Percentiles rank a stretch among this genome's conserved stretches.
phyloP scores from a whole-genome alignment of 2,797 vertebrate species.

The Alca torda region DNA sequence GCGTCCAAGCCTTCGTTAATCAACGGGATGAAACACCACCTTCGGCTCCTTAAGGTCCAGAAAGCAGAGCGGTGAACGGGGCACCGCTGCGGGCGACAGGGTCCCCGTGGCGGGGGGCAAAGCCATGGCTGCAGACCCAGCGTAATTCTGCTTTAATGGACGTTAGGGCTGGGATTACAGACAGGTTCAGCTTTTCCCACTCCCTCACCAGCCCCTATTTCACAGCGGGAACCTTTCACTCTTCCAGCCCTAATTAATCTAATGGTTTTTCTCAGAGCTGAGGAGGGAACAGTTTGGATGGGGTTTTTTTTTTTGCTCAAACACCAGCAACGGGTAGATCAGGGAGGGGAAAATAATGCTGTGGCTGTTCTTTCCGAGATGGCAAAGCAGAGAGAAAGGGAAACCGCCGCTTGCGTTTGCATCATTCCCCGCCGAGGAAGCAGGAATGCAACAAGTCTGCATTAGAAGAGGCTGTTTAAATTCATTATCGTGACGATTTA shows the following conservation, averaged over 20 bases:
- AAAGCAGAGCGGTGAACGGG: not conserved
- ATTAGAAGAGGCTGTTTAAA: not conserved
- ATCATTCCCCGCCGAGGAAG: not conserved
- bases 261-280: not conserved
- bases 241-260: constrained; percentile 35
- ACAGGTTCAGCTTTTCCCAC: not conserved
- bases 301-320: not conserved
- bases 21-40: not conserved
- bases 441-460: not conserved
- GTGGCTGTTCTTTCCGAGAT: not conserved
- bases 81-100: not conserved
- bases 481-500: constrained; percentile 6
- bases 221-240: constrained; percentile 12
- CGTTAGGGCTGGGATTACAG: not conserved
- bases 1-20: not conserved
- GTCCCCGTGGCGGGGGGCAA: not conserved
- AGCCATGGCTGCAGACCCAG: not conserved
- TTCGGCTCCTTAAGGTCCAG: not conserved
- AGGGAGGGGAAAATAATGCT: not conserved
- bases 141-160: not conserved
- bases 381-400: not conserved
- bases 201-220: not conserved
- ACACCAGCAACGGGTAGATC: not conserved
- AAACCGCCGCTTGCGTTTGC: not conserved
- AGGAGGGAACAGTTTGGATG: not conserved